Evolutionary conservation across 2,888 invertebrate species (phyloP).

Genomic region (Chorisops tibialis): DNA sequence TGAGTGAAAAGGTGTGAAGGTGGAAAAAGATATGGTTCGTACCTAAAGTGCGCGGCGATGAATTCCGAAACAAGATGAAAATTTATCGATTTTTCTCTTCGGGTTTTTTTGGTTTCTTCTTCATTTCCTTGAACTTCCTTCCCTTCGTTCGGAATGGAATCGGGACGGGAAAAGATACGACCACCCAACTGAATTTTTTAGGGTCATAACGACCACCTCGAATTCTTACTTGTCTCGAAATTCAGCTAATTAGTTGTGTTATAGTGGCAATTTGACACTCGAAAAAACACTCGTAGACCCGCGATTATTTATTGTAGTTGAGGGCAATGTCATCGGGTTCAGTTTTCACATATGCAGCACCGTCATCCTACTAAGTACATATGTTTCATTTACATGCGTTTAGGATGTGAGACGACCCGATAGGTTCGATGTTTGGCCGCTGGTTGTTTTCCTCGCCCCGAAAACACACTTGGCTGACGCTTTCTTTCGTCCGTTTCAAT

Average conservation of each 20-base stretch:
- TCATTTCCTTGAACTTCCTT: too few species aligned
- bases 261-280: slow-evolving; percentile 27
- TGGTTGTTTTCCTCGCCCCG: not conserved
- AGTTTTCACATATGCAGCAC: slow-evolving; percentile 11
- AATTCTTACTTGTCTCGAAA: slow-evolving; percentile 12
- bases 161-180: not conserved
- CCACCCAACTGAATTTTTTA: slow-evolving; percentile 13
- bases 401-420: not conserved
- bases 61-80: slow-evolving; percentile 9
- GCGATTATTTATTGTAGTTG: slow-evolving; percentile 18
- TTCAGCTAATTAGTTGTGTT: slow-evolving; percentile 26
- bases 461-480: slow-evolving; percentile 7
- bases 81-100: slow-evolving; percentile 22
- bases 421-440: not conserved
- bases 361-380: not conserved
- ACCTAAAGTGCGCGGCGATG: slow-evolving; percentile 21
- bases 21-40: slow-evolving; percentile 27
- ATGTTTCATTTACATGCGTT: not conserved
- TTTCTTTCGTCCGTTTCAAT: slow-evolving; percentile 10
- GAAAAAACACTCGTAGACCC: slow-evolving; percentile 15
- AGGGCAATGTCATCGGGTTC: slow-evolving; percentile 20
- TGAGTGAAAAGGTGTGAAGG: slow-evolving; percentile 31
- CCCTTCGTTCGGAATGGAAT: too few species aligned
- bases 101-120: too few species aligned
- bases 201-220: slow-evolving; percentile 16